A percentile compares a stretch with the other conserved stretches of the same genome.
These are phyloP conservation scores for Cataglyphis albicans DNA, from an alignment of 2,888 invertebrate genomes.

Conservation along the genomic window DNA sequence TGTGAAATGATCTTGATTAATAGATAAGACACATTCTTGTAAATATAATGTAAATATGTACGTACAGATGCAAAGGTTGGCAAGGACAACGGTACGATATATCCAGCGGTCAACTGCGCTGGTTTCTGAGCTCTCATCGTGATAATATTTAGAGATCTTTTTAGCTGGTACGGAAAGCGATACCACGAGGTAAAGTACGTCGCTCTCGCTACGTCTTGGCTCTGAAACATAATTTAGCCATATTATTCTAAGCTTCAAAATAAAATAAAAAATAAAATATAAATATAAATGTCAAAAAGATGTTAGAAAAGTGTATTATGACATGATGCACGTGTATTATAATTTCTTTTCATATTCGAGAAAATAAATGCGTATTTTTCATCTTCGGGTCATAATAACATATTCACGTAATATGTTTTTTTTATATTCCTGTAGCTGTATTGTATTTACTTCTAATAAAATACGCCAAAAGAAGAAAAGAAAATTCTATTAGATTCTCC, in stretches of 20 bases:
- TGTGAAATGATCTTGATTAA: not conserved
- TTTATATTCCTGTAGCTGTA: not conserved
- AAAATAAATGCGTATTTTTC: slow-evolving; percentile 6
- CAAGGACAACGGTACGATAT: slow-evolving; percentile 73
- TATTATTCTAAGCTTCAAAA: not conserved
- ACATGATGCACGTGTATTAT: not conserved
- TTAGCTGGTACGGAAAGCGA: slow-evolving; percentile 50
- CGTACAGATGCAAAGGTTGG: slow-evolving; percentile 73
- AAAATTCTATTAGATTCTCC: not conserved
- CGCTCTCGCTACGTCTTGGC: slow-evolving; percentile 64
- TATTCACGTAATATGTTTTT: not conserved
- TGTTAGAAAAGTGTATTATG: not conserved
- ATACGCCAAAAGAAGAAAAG: not conserved
- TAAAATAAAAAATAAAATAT: slow-evolving; percentile 14
- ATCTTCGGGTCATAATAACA: slow-evolving; percentile 7
- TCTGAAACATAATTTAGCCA: slow-evolving; percentile 61
- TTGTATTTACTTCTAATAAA: slow-evolving; percentile 8
- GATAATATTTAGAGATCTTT: slow-evolving; percentile 63
- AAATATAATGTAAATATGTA: not conserved
- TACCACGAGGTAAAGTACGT: slow-evolving; percentile 72
- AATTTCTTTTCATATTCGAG: not conserved
- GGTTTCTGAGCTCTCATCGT: slow-evolving; percentile 70
- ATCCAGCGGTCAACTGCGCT: slow-evolving; percentile 74
- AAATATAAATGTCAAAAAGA: slow-evolving; percentile 1
- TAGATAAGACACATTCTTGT: not conserved